A percentile compares a stretch with the other conserved stretches of the same genome.
phyloP scores from a whole-genome alignment of 2,113 vertebrate genomes.

The Rhombomys opimus region DNA sequence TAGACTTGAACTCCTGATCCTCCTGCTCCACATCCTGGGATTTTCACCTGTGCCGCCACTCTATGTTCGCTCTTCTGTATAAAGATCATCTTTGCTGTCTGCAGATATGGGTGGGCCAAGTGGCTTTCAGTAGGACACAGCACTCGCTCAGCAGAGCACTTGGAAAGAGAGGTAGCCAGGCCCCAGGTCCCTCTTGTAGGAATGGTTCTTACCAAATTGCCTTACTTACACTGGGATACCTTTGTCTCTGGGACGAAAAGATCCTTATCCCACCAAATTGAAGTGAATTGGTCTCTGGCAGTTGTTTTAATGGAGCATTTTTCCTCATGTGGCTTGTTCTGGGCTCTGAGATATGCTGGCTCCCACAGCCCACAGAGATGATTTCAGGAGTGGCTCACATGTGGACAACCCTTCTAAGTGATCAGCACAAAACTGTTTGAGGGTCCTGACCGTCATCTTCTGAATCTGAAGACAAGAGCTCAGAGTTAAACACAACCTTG shows the following conservation, averaged over 20 bases:
- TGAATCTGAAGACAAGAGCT: too few relatives aligned
- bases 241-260: background rate
- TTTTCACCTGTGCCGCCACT: background rate
- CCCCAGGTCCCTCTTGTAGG: accelerated
- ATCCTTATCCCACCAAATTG: background rate
- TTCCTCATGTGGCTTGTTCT: accelerated
- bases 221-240: background rate
- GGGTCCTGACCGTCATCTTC: background rate
- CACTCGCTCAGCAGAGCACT: accelerated
- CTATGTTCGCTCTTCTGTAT: background rate
- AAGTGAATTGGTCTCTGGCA: background rate
- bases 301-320: background rate
- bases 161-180: background rate
- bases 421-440: background rate
- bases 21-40: too few relatives aligned
- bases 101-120: accelerated
- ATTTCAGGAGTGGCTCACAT: background rate
- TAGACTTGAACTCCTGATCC: too few relatives aligned
- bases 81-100: background rate
- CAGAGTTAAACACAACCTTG: background rate
- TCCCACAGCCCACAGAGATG: accelerated
- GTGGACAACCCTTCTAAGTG: background rate
- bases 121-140: accelerated
- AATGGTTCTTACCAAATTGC: too few relatives aligned
- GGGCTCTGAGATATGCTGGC: accelerated